Evolutionary conservation across 1,140 invertebrate genomes (phyloP), one percentile per base, ranked within the genome.

Genomic region (Calliopsis andreniformis): DNA sequence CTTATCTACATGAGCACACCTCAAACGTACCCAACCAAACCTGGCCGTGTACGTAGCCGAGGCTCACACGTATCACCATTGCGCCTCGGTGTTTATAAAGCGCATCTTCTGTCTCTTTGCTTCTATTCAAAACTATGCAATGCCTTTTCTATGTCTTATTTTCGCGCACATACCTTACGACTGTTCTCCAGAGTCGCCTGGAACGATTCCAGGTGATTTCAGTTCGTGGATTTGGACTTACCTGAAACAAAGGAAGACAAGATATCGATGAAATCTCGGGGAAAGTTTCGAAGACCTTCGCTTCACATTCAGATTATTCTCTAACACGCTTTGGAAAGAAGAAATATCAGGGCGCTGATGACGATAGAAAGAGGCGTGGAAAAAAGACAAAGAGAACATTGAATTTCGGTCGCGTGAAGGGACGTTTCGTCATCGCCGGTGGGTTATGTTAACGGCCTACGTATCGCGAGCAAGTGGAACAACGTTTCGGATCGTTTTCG

Each of bases 1-100:
- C 91, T 92, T 92, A 92, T 92, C 91, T 92, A 92, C 91, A 92
- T 92, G 91, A 92, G 91, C 91, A 92, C 91, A 91, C 90, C 91
- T 92, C 91, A 87, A 89, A 89, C 87, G 86, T 87, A 91, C 85
- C 86, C 85, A 90, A 89, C 88, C 87, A 82, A 89, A 87, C 88
- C 87, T 84, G 83, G 79, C 66, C 68, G 71, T 43, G 73, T 72
- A 67, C 58, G 64, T 61, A 77, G 79, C 82, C 55, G 70, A 64
- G 81, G 39, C 77, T 59, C 56, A n/a, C 78, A 78, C 72, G 76
- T 76, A 70, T 73, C 53, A 56, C 62, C 67, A 86, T 87, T 86
- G 79, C 81, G 71, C 59, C 47, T 73, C 8, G 16, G 58, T 79
- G 76, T 86, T 83, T 80, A 77, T 83, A 80, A 79, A 84, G 62